Base-by-base conservation (phyloP, 2,888 invertebrate genomes). In the Thelaira solivaga region DNA sequence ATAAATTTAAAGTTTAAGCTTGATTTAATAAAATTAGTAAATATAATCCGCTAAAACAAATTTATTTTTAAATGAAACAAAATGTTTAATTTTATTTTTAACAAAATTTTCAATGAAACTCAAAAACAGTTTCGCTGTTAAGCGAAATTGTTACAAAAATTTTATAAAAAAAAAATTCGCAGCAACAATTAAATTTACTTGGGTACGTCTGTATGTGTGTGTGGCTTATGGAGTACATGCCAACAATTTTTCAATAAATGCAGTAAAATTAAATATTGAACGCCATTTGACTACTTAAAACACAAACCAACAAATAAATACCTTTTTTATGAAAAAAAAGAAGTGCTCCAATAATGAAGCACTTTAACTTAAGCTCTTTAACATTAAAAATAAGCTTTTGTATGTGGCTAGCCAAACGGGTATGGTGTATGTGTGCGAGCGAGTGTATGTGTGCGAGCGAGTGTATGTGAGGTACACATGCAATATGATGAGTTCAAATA, bases 331-430 rank as follows among this genome's bases (percentile, higher is more conserved):
- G 6, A 29, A 55, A 24, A 24, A 11, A 16, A 43, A 4, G 13
- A 8, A 26, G 29, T 16, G 16, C 11, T 11, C 2, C n/a, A 72
- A 55, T 72, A 47, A 39, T 29, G 16, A 64, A 73, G 31, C 55
- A 49, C 45, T 64, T 72, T 57, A 55, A 31, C 29, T 64, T 41
- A 72, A 72, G 64, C 57, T 34, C 72, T 57, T n/a, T 45, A 47
- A 55, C 55, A 41, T 73, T 64, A 22, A 57, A 61, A 73, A 57
- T 47, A 57, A 49, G 31, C 49, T 49, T 65, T 34, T 57, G 22
- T 3, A 36, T 49, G 8, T 8, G 24, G n/a, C 5, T 62, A 4
- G 7, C 11, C 34, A 13, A n/a, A n/a, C n/a, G n/a, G n/a, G n/a
- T n/a, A n/a, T n/a, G n/a, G n/a, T n/a, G n/a, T 26, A n/a, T 1